Evolutionary conservation across 64 coral and sea anemone species (phyloP), one percentile per base, ranked within the genome.

Genomic region (Acropora tenuis): DNA sequence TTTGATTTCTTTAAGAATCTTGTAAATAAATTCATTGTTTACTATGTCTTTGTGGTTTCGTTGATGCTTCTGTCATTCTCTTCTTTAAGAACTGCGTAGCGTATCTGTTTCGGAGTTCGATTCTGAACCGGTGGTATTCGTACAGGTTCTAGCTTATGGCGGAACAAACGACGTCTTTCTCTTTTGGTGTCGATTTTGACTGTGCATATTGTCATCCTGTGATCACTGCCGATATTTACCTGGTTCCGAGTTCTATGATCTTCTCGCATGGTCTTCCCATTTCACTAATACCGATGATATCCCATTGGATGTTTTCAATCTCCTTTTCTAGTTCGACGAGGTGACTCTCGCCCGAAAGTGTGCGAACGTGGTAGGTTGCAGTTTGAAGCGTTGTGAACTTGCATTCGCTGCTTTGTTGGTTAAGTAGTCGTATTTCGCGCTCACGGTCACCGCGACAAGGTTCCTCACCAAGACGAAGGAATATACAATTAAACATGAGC

Each of bases 151-250:
- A 30, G 41, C 71, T 30, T 74, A 17, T 74, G 71, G 71, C 41
- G 71, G 71, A 74, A 74, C 71, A 74, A 74, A 74, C 41, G 71
- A 30, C 71, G 41, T 10, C 71, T 74, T 74, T 74, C 71, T 74
- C 71, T 74, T 74, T 74, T 74, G 71, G 71, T 74, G 71, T 74
- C 71, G n/a, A 74, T 74, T 74, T 74, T 74, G 41, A 74, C 71
- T 74, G 6, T 74, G 71, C 71, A 74, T 74, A n/a, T 74, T 43
- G 42, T 30, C 71, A 41, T 74, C 71, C n/a, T 74, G 71, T 74
- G 71, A 74, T 74, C 71, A 74, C 71, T 41, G 71, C 71, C 71
- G 71, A 74, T 43, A 74, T 74, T 74, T 2, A 74, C 71, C 19
- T 74, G 19, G 0, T 74, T 74, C 71, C n/a, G 71, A 74, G 71